A percentile compares a stretch with the other conserved stretches of the same genome.
Evolutionary conservation across 64 coral and sea anemone species (phyloP).

Genomic region (Astreopora myriophthalma): DNA sequence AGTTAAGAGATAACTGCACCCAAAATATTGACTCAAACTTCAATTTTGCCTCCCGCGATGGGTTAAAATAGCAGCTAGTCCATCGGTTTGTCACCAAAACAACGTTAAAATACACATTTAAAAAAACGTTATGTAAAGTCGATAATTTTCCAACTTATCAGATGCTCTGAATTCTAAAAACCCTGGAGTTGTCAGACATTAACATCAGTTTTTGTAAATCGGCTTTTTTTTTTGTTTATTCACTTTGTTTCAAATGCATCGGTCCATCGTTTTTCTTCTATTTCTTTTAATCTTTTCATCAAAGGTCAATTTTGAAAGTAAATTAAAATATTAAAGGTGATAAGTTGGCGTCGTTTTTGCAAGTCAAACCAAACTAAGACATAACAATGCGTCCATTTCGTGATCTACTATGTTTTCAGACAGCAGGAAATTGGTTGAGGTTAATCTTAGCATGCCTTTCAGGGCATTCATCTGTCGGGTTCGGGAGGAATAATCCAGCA

Average conservation of each 20-base stretch:
- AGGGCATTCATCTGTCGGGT: not conserved
- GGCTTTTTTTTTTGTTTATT: not conserved
- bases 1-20: not conserved
- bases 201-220: no score
- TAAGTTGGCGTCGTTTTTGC: not conserved
- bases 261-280: not conserved
- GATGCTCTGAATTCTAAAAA: not conserved
- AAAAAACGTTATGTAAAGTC: not conserved
- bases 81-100: not conserved
- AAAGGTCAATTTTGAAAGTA: not conserved
- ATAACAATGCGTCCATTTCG: not conserved
- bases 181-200: no score
- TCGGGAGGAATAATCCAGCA: not conserved
- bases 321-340: not conserved
- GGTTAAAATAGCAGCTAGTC: not conserved
- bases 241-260: no score
- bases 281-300: not conserved
- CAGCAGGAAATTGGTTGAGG: conserved; percentile 5
- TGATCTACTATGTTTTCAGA: not conserved
- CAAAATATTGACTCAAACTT: conserved; percentile 39
- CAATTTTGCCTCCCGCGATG: conserved; percentile 30
- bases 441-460: conserved; percentile 5
- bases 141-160: no score
- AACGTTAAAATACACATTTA: not conserved
- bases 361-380: not conserved